phyloP scores from a whole-genome alignment of 2,113 vertebrate genomes.

The Oxyruncus cristatus region DNA sequence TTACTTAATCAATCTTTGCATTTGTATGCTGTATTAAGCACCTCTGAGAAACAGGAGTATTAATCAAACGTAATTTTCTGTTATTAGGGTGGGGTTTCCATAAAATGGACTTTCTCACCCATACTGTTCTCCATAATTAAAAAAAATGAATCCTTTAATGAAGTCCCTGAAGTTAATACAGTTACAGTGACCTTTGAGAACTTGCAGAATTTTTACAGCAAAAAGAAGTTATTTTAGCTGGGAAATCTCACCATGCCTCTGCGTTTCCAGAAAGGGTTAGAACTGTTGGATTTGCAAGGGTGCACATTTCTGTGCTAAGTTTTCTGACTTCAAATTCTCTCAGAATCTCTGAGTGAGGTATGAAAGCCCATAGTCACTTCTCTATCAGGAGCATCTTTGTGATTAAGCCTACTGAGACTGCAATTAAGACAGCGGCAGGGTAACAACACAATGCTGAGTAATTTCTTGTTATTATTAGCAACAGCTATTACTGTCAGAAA shows the following conservation, averaged over 20 bases:
- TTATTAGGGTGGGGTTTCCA: not conserved
- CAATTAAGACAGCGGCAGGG: not conserved
- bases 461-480: not conserved
- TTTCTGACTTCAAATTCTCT: not conserved
- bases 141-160: slow-evolving; percentile 27
- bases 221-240: not conserved
- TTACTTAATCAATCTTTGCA: not conserved
- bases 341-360: not conserved
- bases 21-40: not conserved
- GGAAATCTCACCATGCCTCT: not conserved
- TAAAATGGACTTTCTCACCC: slow-evolving; percentile 8
- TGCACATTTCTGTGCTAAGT: not conserved
- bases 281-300: not conserved
- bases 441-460: not conserved
- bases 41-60: not conserved
- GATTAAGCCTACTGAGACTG: not conserved
- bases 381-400: not conserved
- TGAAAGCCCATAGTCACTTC: not conserved
- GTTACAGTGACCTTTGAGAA: not conserved
- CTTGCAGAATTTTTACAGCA: not conserved
- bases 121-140: not conserved
- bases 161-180: slow-evolving; percentile 7
- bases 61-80: slow-evolving; percentile 12
- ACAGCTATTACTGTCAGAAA: not conserved
- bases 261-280: not conserved